Conservation (phyloP, 2,888 invertebrate genomes). For the Idaea dimidiata region DNA sequence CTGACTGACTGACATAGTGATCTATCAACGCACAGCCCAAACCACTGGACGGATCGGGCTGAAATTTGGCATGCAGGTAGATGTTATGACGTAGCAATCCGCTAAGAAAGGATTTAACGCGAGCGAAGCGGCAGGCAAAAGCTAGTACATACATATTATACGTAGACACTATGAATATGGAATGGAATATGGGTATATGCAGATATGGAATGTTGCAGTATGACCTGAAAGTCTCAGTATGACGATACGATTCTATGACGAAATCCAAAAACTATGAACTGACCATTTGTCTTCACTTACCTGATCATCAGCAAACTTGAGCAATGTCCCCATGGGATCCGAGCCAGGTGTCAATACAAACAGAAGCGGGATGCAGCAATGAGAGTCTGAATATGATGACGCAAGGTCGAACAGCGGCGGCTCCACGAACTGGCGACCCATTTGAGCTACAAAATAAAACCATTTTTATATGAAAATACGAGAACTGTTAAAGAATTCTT, state of each 20-base stretch:
- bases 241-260: not conserved
- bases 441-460: conserved; percentile 73
- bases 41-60: too few relatives aligned
- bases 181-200: too few relatives aligned
- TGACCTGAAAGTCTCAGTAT: too few relatives aligned
- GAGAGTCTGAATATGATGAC: conserved; percentile 92
- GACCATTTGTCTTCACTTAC: conserved; percentile 36
- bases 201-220: too few relatives aligned
- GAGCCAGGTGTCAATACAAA: conserved; percentile 96
- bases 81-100: too few relatives aligned
- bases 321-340: conserved; percentile 93
- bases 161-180: too few relatives aligned
- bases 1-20: too few relatives aligned
- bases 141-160: too few relatives aligned
- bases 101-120: too few relatives aligned
- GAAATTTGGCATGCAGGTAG: too few relatives aligned
- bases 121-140: too few relatives aligned
- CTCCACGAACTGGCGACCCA: conserved; percentile 91
- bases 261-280: not conserved
- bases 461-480: not conserved
- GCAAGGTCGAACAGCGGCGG: conserved; percentile 94
- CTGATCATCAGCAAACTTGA: conserved; percentile 96
- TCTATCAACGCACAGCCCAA: too few relatives aligned
- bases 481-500: not conserved
- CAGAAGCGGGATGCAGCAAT: conserved; percentile 92